These are phyloP conservation scores for Crossaster papposus DNA, from an alignment of 53 echinoderm and acorn worm species.

Conservation along the genomic window DNA sequence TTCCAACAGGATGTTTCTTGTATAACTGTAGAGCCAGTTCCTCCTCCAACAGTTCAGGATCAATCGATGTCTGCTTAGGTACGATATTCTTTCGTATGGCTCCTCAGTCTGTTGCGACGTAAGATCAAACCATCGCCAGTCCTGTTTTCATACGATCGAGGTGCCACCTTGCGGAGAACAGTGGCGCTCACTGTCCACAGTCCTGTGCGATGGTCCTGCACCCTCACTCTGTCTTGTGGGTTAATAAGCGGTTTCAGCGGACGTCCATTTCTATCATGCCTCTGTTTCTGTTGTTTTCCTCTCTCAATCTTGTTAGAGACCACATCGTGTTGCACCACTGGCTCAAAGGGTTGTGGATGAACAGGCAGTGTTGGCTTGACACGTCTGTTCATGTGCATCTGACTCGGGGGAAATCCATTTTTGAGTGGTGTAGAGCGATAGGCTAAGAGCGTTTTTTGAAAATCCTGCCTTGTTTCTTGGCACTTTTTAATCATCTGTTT, in stretches of 20 bases:
- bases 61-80: background rate
- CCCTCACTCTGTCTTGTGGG: conserved; percentile 8
- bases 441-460: conserved; percentile 22
- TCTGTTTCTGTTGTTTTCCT: background rate
- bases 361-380: background rate
- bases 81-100: conserved; percentile 14
- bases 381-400: conserved; percentile 4
- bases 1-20: background rate
- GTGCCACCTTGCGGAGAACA: conserved; percentile 12
- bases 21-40: background rate
- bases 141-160: background rate
- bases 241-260: conserved; percentile 1
- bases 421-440: conserved; percentile 31
- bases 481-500: conserved; percentile 38
- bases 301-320: background rate
- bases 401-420: conserved; percentile 18
- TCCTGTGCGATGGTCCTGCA: conserved; percentile 6
- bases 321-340: conserved; percentile 2
- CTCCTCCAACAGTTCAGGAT: conserved; percentile 17
- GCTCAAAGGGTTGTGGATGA: conserved; percentile 16
- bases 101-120: conserved; percentile 15
- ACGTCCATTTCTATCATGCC: conserved; percentile 5
- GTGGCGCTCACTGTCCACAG: conserved; percentile 16
- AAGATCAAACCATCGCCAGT: background rate
- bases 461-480: conserved; percentile 31